Evolutionary conservation across 2,113 vertebrate species (phyloP).

Genomic region (Nymphicus hollandicus): DNA sequence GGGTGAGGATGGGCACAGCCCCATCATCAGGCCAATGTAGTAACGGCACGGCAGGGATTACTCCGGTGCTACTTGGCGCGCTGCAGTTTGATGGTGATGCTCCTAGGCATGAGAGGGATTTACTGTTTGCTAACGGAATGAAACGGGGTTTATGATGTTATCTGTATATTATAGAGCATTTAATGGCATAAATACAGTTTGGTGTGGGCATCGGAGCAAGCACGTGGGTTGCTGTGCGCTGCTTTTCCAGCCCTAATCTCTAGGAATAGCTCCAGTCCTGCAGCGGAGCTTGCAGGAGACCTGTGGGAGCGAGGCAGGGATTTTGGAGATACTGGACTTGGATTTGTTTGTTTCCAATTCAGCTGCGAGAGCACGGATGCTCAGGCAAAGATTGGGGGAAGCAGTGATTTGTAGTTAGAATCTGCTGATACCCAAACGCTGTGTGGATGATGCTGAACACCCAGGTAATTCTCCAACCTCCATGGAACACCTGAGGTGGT

Average conservation of each 20-base stretch:
- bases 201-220: neutral
- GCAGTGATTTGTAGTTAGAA: rapidly evolving
- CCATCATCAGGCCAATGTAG: neutral
- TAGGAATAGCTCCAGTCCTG: neutral
- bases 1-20: neutral
- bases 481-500: rapidly evolving
- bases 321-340: rapidly evolving
- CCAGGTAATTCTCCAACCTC: neutral
- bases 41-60: neutral
- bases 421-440: rapidly evolving
- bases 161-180: neutral
- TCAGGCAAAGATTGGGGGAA: neutral
- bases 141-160: neutral
- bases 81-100: neutral
- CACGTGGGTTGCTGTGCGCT: neutral
- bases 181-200: neutral
- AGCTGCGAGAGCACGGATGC: rapidly evolving
- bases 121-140: constrained; percentile 1
- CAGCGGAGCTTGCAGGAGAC: neutral
- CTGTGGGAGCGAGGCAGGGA: neutral
- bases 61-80: neutral
- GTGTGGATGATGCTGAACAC: neutral
- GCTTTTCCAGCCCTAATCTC: neutral
- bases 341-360: rapidly evolving
- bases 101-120: constrained; percentile 27